Percentiles rank a stretch among this genome's conserved stretches.
Conservation (phyloP, 2,888 invertebrate genomes). For the Trichogramma dendrolimi region DNA sequence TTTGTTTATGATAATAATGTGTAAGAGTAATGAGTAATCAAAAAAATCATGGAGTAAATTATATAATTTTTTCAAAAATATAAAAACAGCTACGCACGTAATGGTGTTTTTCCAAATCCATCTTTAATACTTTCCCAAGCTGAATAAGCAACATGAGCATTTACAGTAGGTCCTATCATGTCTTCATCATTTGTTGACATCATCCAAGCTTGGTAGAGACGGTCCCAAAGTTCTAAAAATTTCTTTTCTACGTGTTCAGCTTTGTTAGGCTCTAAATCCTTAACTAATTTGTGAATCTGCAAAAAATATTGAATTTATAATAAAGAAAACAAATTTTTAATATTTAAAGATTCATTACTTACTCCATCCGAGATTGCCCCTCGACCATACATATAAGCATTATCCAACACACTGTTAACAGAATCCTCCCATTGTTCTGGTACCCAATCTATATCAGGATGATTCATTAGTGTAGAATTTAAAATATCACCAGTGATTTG, state of each 20-base stretch:
- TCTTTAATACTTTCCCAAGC: conserved; percentile 70
- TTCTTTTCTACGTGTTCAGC: conserved; percentile 81
- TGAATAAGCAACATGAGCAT: conserved; percentile 66
- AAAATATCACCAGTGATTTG: conserved; percentile 83
- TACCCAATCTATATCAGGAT: conserved; percentile 73
- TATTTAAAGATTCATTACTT: conserved; percentile 38
- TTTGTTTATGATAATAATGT: not conserved
- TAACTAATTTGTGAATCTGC: conserved; percentile 72
- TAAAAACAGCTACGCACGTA: conserved; percentile 52
- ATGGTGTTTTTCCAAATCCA: conserved; percentile 71
- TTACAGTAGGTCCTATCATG: conserved; percentile 67
- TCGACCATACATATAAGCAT: conserved; percentile 88
- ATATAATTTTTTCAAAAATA: not conserved
- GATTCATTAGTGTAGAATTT: conserved; percentile 83
- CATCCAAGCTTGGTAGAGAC: conserved; percentile 89
- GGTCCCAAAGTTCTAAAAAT: conserved; percentile 88
- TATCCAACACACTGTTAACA: conserved; percentile 84
- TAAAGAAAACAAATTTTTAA: conserved; percentile 4
- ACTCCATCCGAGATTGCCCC: conserved; percentile 86
- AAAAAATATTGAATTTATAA: conserved; percentile 8
- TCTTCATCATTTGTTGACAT: conserved; percentile 61
- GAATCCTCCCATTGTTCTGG: conserved; percentile 83
- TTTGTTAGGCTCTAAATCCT: conserved; percentile 75
- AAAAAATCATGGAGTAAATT: not conserved
- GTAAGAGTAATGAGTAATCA: not conserved